Base-by-base conservation (phyloP, 2,888 invertebrate genomes). In the Epistrophella euchroma region DNA sequence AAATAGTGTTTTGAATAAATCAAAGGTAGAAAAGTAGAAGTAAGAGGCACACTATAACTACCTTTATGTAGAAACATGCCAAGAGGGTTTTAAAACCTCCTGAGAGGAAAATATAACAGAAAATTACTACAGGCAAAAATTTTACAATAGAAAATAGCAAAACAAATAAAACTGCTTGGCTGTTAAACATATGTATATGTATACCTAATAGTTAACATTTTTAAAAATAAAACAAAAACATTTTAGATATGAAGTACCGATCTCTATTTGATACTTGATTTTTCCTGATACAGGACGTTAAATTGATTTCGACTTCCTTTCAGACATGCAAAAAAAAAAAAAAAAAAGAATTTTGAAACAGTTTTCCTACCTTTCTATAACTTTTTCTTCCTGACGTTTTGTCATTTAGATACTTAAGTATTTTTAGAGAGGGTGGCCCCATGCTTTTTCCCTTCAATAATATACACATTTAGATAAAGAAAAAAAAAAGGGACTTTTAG, bases 281-380 rank as follows among this genome's bases (percentile, higher is more conserved):
- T 50, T 50, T 50, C 22, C 22, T 13, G 5, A 5, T 15, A 11
- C 25, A 22, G 15, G 13, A 22, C 7, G 6, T 56, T 10, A 32
- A 56, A 17, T 56, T 32, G 2, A 32, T 17, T 17, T 56, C 19
- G 1, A 32, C 32, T 17, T 56, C 37, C 19, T 22, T 9, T 4
- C 13, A 15, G 32, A 52, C 64, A 66, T 22, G n/a, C 56, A 77
- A 70, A 58, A 17, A 55, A 73, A 74, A 47, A 40, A 78, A 55
- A 58, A 50, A 15, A 6, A 13, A n/a, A 6, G 7, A n/a, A 19
- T 11, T 19, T 22, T n/a, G 7, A 15, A 15, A 15, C 6, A 15
- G 13, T 19, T 6, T 52, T 19, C 15, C 25, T 28, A 52, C 25
- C 22, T 50, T 50, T 62, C 9, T 71, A 47, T 32, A 17, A 55